Conservation (phyloP, 2,888 invertebrate species). For the Drosophila lacicola region DNA sequence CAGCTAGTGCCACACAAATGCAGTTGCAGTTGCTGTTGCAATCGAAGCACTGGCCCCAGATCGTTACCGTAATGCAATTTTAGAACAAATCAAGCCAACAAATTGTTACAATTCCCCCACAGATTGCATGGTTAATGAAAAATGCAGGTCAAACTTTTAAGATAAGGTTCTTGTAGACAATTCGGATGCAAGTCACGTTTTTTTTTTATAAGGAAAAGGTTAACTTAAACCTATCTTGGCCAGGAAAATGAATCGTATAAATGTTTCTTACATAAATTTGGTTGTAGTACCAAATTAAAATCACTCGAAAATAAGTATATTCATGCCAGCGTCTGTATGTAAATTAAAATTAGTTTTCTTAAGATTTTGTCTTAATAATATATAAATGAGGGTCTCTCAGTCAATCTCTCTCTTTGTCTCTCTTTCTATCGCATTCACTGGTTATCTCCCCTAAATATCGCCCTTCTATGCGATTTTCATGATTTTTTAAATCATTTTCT, state of each 20-base stretch:
- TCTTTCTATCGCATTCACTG: background rate
- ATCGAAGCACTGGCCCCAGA: constrained; percentile 28
- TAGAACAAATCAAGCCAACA: constrained; percentile 65
- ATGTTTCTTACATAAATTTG: too few relatives aligned
- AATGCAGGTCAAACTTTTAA: constrained; percentile 39
- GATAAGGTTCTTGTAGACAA: background rate
- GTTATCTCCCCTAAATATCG: background rate
- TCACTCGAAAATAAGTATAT: too few relatives aligned
- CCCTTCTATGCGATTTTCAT: too few relatives aligned
- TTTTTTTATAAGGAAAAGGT: too few relatives aligned
- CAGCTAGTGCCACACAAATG: constrained; percentile 5
- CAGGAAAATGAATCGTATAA: too few relatives aligned
- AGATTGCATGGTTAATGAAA: constrained; percentile 34
- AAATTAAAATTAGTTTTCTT: too few relatives aligned
- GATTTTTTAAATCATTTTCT: too few relatives aligned
- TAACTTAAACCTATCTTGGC: too few relatives aligned
- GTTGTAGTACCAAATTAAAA: too few relatives aligned
- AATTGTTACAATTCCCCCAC: constrained; percentile 50
- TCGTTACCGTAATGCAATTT: constrained; percentile 70
- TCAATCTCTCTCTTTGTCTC: background rate
- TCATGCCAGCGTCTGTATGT: too few relatives aligned
- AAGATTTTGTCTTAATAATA: too few relatives aligned
- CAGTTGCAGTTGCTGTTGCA: constrained; percentile 12
- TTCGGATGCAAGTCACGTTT: background rate
- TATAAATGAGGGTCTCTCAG: too few relatives aligned